A percentile compares a stretch with the other conserved stretches of the same genome.
Evolutionary conservation across 2,797 vertebrate species (phyloP).

Genomic region (Trachurus trachurus): DNA sequence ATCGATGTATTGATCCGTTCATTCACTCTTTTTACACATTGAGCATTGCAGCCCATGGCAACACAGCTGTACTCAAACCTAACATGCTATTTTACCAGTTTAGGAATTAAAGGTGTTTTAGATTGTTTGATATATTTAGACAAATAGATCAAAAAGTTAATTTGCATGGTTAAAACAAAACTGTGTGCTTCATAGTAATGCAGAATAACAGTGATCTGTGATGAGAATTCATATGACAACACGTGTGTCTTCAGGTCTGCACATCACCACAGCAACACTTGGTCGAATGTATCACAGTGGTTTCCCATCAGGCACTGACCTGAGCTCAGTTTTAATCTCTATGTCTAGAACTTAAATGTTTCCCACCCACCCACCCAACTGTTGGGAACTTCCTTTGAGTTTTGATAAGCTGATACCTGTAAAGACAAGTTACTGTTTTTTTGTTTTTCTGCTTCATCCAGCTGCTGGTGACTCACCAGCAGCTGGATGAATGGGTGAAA

Average conservation of each 20-base stretch:
- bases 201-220: neutral
- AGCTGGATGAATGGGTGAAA: neutral
- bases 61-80: neutral
- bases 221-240: slow-evolving; percentile 5
- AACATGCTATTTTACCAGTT: neutral
- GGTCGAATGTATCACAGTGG: slow-evolving; percentile 65
- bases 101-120: neutral
- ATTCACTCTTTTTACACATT: slow-evolving; percentile 6
- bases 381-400: neutral
- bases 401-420: neutral
- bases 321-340: slow-evolving; percentile 14
- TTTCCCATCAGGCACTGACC: slow-evolving; percentile 31
- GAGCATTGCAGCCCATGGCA: neutral
- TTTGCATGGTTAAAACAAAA: slow-evolving; percentile 9
- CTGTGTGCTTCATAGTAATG: neutral
- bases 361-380: too few relatives aligned
- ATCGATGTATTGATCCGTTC: neutral
- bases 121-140: slow-evolving; percentile 13
- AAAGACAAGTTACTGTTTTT: neutral
- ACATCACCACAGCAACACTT: slow-evolving; percentile 17
- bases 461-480: neutral
- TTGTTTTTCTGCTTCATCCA: neutral
- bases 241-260: neutral
- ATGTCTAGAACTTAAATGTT: neutral
- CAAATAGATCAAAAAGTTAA: neutral